Conservation (phyloP, 2,113 vertebrate species). For the Oreochromis niloticus region DNA sequence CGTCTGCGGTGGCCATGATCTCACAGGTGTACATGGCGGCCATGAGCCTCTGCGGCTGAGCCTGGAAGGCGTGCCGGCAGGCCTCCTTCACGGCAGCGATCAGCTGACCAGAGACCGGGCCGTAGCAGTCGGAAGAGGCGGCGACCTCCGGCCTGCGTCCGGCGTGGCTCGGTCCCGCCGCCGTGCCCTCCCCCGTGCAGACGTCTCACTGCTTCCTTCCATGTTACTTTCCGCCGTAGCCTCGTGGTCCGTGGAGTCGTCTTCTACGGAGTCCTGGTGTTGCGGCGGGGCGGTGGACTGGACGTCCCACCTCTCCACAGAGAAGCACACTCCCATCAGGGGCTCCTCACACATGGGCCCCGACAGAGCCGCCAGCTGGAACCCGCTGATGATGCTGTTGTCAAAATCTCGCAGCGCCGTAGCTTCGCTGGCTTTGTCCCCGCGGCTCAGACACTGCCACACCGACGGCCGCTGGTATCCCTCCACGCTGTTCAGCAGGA, state of each 20-base stretch:
- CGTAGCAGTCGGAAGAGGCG: slow-evolving; percentile 76
- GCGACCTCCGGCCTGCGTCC: slow-evolving; percentile 36
- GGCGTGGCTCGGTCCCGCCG: not conserved
- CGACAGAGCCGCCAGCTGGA: slow-evolving; percentile 87
- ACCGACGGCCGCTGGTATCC: slow-evolving; percentile 78
- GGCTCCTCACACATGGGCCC: slow-evolving; percentile 98
- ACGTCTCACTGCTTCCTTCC: not conserved
- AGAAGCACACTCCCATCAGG: slow-evolving; percentile 95
- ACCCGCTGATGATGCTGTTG: slow-evolving; percentile 91
- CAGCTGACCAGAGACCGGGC: slow-evolving; percentile 90
- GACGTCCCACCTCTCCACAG: slow-evolving; percentile 86
- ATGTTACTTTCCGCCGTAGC: not conserved
- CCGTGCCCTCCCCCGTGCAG: not conserved
- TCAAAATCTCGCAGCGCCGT: slow-evolving; percentile 76
- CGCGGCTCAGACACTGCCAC: slow-evolving; percentile 80
- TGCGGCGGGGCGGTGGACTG: slow-evolving; percentile 34
- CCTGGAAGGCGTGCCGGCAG: slow-evolving; percentile 87
- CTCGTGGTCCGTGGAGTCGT: not conserved
- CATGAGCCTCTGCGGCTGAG: slow-evolving; percentile 90
- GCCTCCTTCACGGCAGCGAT: slow-evolving; percentile 95
- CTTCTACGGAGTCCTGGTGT: slow-evolving; percentile 34
- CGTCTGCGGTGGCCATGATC: slow-evolving; percentile 92
- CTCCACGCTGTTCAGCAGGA: slow-evolving; percentile 81
- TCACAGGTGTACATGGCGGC: slow-evolving; percentile 96
- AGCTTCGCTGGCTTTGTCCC: slow-evolving; percentile 16